Conservation (phyloP, 37 sponge, comb jelly and placozoan species). For the Cliona cf. orientalis region DNA sequence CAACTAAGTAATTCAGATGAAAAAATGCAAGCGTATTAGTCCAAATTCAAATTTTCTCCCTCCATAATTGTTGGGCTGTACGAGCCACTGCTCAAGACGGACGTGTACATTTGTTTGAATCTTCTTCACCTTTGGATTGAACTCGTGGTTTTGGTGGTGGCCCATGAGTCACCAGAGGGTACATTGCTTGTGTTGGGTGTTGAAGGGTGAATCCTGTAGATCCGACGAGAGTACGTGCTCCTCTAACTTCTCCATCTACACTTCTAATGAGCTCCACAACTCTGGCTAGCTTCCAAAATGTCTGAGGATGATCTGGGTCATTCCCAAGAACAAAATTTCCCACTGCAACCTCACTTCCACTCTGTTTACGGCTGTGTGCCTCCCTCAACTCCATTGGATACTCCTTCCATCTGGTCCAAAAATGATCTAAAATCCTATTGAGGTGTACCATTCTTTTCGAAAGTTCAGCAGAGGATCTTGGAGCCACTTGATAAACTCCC, state of each 20-base stretch:
- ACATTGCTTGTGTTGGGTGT: not conserved
- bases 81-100: too few relatives aligned
- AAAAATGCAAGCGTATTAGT: too few relatives aligned
- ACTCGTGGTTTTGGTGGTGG: not conserved
- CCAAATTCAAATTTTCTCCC: too few relatives aligned
- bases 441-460: not conserved
- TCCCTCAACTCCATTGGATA: conserved; percentile 19
- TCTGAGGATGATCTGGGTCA: conserved; percentile 4
- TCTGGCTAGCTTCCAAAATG: conserved; percentile 14
- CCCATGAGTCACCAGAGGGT: not conserved
- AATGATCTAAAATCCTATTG: not conserved
- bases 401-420: conserved; percentile 28
- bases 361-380: not conserved
- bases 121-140: not conserved
- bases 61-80: too few relatives aligned
- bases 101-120: too few relatives aligned
- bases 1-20: too few relatives aligned
- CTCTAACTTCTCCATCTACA: not conserved
- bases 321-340: conserved; percentile 21
- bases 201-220: not conserved
- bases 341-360: not conserved
- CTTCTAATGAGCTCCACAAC: not conserved
- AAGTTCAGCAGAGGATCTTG: not conserved
- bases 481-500: not conserved
- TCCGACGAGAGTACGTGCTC: not conserved